Evolutionary conservation across 2,888 invertebrate genomes (phyloP), one percentile per base, ranked within the genome.

Genomic region (Cartodere bifasciata): DNA sequence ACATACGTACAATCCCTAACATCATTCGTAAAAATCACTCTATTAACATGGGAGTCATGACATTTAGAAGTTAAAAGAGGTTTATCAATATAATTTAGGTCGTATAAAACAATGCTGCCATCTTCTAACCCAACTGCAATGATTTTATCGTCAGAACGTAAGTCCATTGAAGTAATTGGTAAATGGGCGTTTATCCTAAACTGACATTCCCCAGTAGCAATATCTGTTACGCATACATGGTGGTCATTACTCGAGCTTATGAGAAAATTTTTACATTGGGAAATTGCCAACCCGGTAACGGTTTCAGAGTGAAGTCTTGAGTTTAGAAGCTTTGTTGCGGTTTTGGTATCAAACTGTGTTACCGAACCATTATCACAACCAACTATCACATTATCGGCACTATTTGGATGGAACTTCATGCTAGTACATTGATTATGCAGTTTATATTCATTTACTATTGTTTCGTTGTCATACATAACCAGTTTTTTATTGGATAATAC

Each of bases 71-170:
- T 37, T 3, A 36, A 32, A 11, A 52, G 23, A 1, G 53, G 53
- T 20, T 48, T 45, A 13, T 53, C 33, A 2, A 48, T 45, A 29
- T 50, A 45, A 31, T 46, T 41, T 14, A 53, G 36, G 30, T 57
- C 52, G 38, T 53, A 58, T 2, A 56, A 31, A 31, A 47, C 48
- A 2, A 56, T 36, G 15, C 42, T 40, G 5, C 58, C 58, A 28
- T 50, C 46, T 25, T 46, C 46, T 4, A 48, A 34, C 4, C 53
- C 56, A 3, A 51, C 47, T 1, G 47, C 53, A 10, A 57, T 29
- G 16, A 42, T 40, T 11, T 40, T 38, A 11, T 48, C 50, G 32
- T 54, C 49, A 4, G 39, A 30, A 31, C 50, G 48, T 11, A 53
- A 39, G 29, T 53, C 55, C 3, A 54, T 36, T 2, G 48, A 39